A percentile compares a stretch with the other conserved stretches of the same genome.
Evolutionary conservation across 2,888 invertebrate genomes (phyloP).

Genomic region (Nomada fabriciana): DNA sequence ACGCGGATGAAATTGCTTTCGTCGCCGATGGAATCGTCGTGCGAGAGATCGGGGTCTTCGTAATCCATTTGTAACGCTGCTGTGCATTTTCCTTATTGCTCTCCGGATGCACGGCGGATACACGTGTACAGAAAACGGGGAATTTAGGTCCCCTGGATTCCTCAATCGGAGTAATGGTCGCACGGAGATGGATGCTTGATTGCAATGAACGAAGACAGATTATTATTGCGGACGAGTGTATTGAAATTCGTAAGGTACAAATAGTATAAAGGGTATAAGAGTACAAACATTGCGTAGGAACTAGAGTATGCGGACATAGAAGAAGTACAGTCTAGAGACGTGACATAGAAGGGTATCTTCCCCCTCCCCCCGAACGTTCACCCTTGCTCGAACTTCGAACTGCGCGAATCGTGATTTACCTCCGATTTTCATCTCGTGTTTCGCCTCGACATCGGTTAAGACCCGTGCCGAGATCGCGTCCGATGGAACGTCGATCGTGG

Average conservation of each 20-base stretch:
- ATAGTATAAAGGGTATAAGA: slow-evolving; percentile 84
- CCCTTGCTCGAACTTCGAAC: slow-evolving; percentile 57
- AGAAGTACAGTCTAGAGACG: slow-evolving; percentile 80
- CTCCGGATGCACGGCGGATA: not conserved
- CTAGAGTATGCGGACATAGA: slow-evolving; percentile 84
- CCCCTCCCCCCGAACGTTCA: slow-evolving; percentile 23
- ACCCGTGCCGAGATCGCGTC: slow-evolving; percentile 73
- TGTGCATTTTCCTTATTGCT: not conserved
- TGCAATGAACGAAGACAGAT: slow-evolving; percentile 16
- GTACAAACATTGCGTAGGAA: slow-evolving; percentile 84
- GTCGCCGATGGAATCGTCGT: not conserved
- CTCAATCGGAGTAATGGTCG: not conserved
- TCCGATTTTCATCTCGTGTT: slow-evolving; percentile 48
- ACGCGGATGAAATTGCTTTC: not conserved
- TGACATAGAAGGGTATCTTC: slow-evolving; percentile 65
- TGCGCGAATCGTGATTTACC: slow-evolving; percentile 62
- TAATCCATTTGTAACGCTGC: not conserved
- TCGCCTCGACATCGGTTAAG: slow-evolving; percentile 50
- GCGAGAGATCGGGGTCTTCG: not conserved
- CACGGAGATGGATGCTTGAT: not conserved
- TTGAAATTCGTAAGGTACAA: slow-evolving; percentile 84
- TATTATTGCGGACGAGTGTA: slow-evolving; percentile 84
- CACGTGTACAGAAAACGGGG: not conserved
- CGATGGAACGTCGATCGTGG: not conserved
- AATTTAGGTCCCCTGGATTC: not conserved